Percentiles rank a stretch among this genome's conserved stretches.
Conservation (phyloP, 2,113 vertebrate species). For the Phalacrocorax carbo region DNA sequence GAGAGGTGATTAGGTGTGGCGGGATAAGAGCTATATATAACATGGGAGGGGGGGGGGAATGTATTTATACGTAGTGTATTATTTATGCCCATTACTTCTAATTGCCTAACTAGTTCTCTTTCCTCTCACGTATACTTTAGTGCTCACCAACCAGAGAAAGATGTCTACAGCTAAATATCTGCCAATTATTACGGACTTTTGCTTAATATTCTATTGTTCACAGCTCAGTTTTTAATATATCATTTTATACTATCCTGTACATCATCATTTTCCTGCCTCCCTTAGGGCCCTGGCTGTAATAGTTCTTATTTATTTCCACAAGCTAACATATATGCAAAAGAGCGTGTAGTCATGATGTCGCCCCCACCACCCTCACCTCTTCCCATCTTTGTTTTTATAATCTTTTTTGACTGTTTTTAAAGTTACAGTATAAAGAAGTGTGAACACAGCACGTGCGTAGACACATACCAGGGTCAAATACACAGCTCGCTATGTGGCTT, state of each 20-base stretch:
- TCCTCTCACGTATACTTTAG: slow-evolving; percentile 64
- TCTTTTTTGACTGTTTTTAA: slow-evolving; percentile 20
- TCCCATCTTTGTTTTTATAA: slow-evolving; percentile 9
- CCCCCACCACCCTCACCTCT: not conserved
- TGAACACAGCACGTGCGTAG: not conserved
- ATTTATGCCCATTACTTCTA: slow-evolving; percentile 65
- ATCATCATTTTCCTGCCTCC: slow-evolving; percentile 52
- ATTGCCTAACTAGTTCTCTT: slow-evolving; percentile 68
- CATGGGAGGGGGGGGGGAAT: not conserved
- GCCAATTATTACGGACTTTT: slow-evolving; percentile 60
- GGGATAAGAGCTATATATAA: not conserved
- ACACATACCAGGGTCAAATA: not conserved
- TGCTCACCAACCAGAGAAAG: slow-evolving; percentile 63
- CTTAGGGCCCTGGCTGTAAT: slow-evolving; percentile 44
- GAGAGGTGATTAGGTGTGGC: slow-evolving; percentile 51
- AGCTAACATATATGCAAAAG: slow-evolving; percentile 50
- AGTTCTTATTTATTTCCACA: slow-evolving; percentile 67
- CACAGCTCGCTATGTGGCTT: not conserved
- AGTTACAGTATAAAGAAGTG: not conserved
- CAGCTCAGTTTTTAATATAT: slow-evolving; percentile 48
- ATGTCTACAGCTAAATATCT: slow-evolving; percentile 61
- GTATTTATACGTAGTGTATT: slow-evolving; percentile 39
- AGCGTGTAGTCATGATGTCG: not conserved
- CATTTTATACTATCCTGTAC: slow-evolving; percentile 54
- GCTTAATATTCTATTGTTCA: slow-evolving; percentile 58